Percentiles rank a stretch among this genome's conserved stretches.
Conservation (phyloP, 2,888 invertebrate species). For the Nymphalis polychloros region DNA sequence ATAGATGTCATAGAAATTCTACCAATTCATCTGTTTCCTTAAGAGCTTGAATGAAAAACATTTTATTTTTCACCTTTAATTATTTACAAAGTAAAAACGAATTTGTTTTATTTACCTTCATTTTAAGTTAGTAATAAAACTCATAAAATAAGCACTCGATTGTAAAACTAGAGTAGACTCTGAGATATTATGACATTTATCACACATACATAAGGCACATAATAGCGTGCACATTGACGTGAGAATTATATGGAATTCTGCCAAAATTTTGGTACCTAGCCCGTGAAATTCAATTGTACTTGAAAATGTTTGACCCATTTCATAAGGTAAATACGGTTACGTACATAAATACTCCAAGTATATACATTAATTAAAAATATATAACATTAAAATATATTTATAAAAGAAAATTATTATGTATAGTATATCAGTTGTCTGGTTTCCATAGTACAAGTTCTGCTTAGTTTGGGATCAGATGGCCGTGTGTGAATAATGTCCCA, state of each 20-base stretch:
- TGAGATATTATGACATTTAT: conserved; percentile 1
- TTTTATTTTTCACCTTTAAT: too few species aligned
- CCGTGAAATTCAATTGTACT: conserved; percentile 15
- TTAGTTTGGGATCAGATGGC: too few species aligned
- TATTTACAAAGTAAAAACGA: background rate
- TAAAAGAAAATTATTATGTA: too few species aligned
- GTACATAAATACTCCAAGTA: background rate
- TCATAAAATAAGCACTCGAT: background rate
- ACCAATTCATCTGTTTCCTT: too few species aligned
- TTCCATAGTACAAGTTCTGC: too few species aligned
- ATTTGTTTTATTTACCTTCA: background rate
- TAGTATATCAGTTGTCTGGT: too few species aligned
- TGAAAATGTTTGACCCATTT: conserved; percentile 17
- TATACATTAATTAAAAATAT: too few species aligned
- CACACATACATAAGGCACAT: background rate
- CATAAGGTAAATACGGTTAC: conserved; percentile 10
- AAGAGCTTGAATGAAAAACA: too few species aligned
- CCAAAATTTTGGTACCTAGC: conserved; percentile 18
- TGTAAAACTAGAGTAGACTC: background rate
- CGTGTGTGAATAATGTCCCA: too few species aligned
- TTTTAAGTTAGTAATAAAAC: background rate
- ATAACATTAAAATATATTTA: too few species aligned
- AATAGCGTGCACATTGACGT: background rate
- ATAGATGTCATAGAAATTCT: too few species aligned
- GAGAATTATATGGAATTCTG: conserved; percentile 16